These are phyloP conservation scores for Brachyalestes nurse DNA, from an alignment of 2,797 vertebrate species.

Conservation along the genomic window DNA sequence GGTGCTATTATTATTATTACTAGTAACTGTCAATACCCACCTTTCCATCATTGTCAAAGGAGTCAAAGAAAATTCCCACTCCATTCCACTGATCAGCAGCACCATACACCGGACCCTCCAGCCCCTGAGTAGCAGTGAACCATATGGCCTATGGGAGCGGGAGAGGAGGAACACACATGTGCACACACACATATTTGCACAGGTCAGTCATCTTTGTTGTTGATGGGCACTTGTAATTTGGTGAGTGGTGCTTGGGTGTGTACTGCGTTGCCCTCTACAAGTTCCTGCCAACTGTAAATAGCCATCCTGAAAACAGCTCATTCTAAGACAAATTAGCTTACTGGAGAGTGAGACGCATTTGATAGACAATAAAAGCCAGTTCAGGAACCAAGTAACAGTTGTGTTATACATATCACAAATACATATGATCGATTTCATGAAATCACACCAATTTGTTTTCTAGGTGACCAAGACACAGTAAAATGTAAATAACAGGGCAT, in stretches of 20 bases:
- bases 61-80: constrained; percentile 95
- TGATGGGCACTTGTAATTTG: not conserved
- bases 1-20: not conserved
- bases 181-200: constrained; percentile 7
- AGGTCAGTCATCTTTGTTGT: too few species aligned
- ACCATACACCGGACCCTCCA: constrained; percentile 94
- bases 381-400: not conserved
- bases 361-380: too few species aligned
- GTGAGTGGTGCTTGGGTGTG: not conserved
- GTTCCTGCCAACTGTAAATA: not conserved
- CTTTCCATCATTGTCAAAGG: constrained; percentile 98
- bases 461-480: not conserved
- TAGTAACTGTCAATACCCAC: constrained; percentile 68
- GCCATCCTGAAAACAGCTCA: not conserved
- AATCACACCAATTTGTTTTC: not conserved
- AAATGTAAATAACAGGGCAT: not conserved
- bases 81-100: constrained; percentile 93
- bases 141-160: constrained; percentile 86
- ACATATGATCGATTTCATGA: not conserved
- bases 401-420: not conserved
- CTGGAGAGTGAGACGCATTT: not conserved
- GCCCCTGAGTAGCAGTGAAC: constrained; percentile 88
- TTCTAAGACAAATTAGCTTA: not conserved
- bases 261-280: not conserved
- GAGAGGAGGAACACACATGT: constrained; percentile 18